These are phyloP conservation scores for Misgurnus anguillicaudatus DNA, from an alignment of 2,113 vertebrate species.

Conservation along the genomic window DNA sequence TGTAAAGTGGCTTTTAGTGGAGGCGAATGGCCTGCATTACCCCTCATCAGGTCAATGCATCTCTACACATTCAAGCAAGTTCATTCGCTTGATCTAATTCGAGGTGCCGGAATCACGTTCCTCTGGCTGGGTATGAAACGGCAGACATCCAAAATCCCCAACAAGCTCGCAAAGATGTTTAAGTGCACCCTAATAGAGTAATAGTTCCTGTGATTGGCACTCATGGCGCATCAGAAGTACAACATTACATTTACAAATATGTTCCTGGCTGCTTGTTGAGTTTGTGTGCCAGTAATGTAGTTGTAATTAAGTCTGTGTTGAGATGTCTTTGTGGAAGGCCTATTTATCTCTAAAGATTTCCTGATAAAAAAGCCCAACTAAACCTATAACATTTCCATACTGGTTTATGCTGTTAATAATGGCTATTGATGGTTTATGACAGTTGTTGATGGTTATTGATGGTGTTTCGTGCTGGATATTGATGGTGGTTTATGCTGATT, in stretches of 20 bases:
- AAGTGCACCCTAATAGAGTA: constrained; percentile 37
- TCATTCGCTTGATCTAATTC: constrained; percentile 20
- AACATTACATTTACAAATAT: neutral
- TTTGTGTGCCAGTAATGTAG: neutral
- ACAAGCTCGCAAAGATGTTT: constrained; percentile 24
- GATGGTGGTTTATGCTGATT: no score
- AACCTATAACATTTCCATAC: no score
- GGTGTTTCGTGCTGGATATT: no score
- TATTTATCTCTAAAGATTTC: neutral
- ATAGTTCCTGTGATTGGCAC: constrained; percentile 8
- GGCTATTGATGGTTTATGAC: neutral
- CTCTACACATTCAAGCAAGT: neutral
- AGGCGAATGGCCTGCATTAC: constrained; percentile 12
- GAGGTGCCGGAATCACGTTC: neutral
- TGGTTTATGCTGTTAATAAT: neutral
- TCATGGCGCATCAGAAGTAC: neutral
- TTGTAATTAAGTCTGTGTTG: neutral
- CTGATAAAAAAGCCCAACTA: neutral
- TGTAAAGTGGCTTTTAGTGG: neutral
- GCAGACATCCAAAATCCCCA: constrained; percentile 12
- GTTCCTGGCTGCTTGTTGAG: neutral
- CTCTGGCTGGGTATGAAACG: neutral
- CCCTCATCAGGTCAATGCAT: neutral
- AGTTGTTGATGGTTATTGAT: no score
- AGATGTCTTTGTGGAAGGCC: neutral